Conservation (phyloP, 2,797 vertebrate genomes). For the Fistularia tabacaria region DNA sequence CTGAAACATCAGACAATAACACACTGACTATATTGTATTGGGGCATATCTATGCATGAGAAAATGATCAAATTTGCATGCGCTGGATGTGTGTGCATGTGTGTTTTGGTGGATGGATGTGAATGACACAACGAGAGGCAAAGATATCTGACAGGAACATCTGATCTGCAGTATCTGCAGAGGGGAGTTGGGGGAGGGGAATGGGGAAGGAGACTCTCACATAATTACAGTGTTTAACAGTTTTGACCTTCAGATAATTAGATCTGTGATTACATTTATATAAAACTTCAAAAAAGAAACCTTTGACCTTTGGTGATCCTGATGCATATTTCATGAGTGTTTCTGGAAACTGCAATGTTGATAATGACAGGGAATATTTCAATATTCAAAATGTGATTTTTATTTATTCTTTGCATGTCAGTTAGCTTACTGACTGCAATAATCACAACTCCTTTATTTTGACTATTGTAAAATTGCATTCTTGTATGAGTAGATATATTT, state of each 20-base stretch:
- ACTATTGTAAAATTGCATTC: no score
- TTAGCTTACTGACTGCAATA: no score
- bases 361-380: no score
- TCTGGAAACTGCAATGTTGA: no score
- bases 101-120: background rate
- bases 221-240: background rate
- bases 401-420: no score
- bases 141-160: background rate
- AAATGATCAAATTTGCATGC: background rate
- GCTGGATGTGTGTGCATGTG: background rate
- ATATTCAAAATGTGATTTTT: no score
- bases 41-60: no score
- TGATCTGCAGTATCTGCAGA: slow-evolving; percentile 4
- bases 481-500: no score
- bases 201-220: background rate
- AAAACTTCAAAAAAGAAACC: slow-evolving; percentile 3
- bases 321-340: background rate
- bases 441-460: no score
- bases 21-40: no score
- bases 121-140: background rate
- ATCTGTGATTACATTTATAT: background rate
- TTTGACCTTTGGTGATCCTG: background rate
- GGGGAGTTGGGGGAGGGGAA: background rate
- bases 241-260: background rate
- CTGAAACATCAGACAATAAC: no score